These are phyloP conservation scores for Serrognathus titanus DNA, from an alignment of 2,888 invertebrate species.

Conservation along the genomic window DNA sequence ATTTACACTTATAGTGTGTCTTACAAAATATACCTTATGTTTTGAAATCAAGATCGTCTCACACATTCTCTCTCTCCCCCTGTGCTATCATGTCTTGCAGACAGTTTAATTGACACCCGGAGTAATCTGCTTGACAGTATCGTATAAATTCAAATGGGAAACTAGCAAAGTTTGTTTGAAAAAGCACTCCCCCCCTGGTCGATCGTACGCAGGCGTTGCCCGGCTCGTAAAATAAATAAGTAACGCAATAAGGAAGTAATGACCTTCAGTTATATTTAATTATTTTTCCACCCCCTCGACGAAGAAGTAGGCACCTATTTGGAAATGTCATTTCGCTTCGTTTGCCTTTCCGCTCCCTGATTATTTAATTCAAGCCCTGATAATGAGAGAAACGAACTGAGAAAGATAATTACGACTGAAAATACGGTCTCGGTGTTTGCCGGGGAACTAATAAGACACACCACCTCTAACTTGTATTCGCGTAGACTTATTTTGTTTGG, in stretches of 20 bases:
- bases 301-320: conserved; percentile 35
- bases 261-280: conserved; percentile 14
- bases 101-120: conserved; percentile 39
- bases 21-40: too few species aligned
- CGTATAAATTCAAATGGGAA: conserved; percentile 45
- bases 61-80: not conserved
- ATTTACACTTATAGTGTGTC: too few species aligned
- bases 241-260: conserved; percentile 4
- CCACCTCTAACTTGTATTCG: conserved; percentile 24
- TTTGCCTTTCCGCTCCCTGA: conserved; percentile 48
- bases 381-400: conserved; percentile 48
- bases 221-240: not conserved
- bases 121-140: conserved; percentile 43
- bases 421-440: conserved; percentile 36
- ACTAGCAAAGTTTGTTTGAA: not conserved
- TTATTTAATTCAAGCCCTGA: conserved; percentile 48
- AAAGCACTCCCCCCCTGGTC: not conserved
- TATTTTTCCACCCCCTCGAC: conserved; percentile 8
- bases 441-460: conserved; percentile 22
- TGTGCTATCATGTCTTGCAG: conserved; percentile 35
- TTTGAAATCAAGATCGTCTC: not conserved
- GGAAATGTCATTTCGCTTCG: conserved; percentile 47
- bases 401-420: conserved; percentile 47
- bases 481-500: conserved; percentile 24
- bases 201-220: not conserved